Evolutionary conservation across 2,113 vertebrate species (phyloP).

Genomic region (Nyctereutes procyonoides): DNA sequence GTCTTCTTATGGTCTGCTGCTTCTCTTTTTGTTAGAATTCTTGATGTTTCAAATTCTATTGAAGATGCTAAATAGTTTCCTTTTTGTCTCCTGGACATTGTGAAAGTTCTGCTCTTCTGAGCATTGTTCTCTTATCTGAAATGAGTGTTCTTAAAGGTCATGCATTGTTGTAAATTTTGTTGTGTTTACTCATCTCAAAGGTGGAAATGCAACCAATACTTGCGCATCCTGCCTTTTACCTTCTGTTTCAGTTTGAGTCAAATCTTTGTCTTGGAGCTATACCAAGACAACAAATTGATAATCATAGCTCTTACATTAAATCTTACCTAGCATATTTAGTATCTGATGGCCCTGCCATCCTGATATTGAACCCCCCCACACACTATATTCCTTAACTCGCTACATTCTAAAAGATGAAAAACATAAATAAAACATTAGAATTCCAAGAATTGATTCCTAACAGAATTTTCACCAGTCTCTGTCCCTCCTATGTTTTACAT

Average conservation of each 20-base stretch:
- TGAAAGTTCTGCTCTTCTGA: background rate
- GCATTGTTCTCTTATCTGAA: background rate
- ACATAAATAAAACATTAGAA: background rate
- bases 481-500: background rate
- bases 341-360: background rate
- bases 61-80: background rate
- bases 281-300: background rate
- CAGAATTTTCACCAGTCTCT: background rate
- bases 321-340: background rate
- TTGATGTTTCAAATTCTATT: background rate
- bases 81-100: background rate
- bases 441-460: constrained; percentile 5
- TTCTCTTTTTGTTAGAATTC: background rate
- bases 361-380: background rate
- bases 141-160: background rate
- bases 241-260: background rate
- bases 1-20: background rate
- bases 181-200: constrained; percentile 28
- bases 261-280: background rate
- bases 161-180: background rate
- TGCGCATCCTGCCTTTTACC: background rate
- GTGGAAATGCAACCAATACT: background rate
- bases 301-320: background rate
- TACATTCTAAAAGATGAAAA: constrained; percentile 35
- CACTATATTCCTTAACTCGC: background rate